A percentile compares a stretch with the other conserved stretches of the same genome.
Evolutionary conservation across 2,888 invertebrate genomes (phyloP).

Genomic region (Allygus modestus): DNA sequence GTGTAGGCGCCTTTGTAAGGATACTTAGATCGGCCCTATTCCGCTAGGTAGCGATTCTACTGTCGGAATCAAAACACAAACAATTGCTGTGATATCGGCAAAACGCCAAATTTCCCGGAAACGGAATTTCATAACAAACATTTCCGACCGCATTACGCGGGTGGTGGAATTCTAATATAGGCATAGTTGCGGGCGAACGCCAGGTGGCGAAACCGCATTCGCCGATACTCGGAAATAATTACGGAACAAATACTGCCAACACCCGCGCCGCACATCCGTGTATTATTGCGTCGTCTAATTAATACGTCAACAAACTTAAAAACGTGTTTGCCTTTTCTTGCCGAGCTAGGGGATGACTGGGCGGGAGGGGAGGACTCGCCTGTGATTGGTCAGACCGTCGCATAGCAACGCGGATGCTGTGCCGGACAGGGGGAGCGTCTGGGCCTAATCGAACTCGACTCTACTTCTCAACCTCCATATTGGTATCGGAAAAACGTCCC

Average conservation of each 20-base stretch:
- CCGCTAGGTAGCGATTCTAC: too few species aligned
- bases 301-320: conserved; percentile 47
- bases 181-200: too few species aligned
- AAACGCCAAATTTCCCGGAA: background rate
- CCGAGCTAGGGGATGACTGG: conserved; percentile 37
- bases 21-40: too few species aligned
- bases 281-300: conserved; percentile 22
- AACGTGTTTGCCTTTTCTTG: conserved; percentile 49
- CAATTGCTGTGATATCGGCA: background rate
- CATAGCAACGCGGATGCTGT: conserved; percentile 64
- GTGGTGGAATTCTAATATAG: too few species aligned
- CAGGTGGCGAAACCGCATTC: too few species aligned
- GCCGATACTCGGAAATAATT: background rate
- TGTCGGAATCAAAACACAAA: background rate
- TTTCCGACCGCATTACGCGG: background rate
- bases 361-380: conserved; percentile 54
- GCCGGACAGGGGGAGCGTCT: conserved; percentile 45
- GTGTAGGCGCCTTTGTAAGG: too few species aligned
- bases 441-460: conserved; percentile 44
- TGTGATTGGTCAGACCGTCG: conserved; percentile 64
- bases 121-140: conserved; percentile 1
- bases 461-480: conserved; percentile 40
- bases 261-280: background rate
- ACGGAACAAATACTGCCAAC: background rate
- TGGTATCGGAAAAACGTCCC: conserved; percentile 59